These are phyloP conservation scores for Meles meles DNA, from an alignment of 2,113 vertebrate genomes.

Conservation along the genomic window DNA sequence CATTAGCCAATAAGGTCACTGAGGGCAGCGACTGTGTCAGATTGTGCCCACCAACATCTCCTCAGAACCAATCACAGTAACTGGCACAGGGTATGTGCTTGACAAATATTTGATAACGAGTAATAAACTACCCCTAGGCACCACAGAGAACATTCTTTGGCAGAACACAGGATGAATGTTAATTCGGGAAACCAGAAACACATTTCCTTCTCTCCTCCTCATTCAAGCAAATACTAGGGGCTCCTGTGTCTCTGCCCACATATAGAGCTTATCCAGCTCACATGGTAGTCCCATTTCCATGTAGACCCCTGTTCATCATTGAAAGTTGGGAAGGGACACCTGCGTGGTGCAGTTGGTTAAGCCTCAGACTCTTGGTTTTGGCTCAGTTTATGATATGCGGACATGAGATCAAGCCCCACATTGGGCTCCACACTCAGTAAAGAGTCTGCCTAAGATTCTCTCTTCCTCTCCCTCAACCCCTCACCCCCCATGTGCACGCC, in stretches of 20 bases:
- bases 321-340: background rate
- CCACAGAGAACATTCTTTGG: background rate
- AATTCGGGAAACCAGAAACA: background rate
- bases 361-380: background rate
- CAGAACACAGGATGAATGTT: conserved; percentile 15
- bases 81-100: background rate
- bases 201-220: background rate
- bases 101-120: background rate
- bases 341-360: background rate
- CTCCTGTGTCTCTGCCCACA: background rate
- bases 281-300: background rate
- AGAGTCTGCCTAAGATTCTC: background rate
- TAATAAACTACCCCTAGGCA: background rate
- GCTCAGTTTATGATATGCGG: background rate
- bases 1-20: background rate
- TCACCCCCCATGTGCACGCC: background rate
- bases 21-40: background rate
- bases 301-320: background rate
- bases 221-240: background rate
- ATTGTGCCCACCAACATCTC: background rate
- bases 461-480: background rate
- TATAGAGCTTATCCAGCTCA: background rate
- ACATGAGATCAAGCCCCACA: background rate
- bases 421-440: background rate
- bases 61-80: background rate